These are phyloP conservation scores for Dendropsophus ebraccatus DNA, from an alignment of 2,113 vertebrate species.

Conservation along the genomic window DNA sequence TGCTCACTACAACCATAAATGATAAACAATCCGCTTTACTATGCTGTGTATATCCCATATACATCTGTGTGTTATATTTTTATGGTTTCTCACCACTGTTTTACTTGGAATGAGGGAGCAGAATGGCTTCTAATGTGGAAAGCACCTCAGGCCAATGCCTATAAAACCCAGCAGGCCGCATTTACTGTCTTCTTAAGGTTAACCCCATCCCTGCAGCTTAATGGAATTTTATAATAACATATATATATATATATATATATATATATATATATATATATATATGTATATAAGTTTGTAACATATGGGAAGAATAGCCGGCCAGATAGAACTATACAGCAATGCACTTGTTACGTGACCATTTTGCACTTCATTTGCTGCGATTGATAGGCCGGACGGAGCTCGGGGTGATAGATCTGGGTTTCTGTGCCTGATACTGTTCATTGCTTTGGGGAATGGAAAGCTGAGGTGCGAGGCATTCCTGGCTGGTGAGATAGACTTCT, in stretches of 20 bases:
- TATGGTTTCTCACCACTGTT: not conserved
- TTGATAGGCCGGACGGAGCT: not conserved
- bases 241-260: no score
- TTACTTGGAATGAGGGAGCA: constrained; percentile 9
- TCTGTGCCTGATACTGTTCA: not conserved
- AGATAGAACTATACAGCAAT: no score
- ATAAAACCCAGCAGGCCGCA: constrained; percentile 22
- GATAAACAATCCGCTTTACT: not conserved
- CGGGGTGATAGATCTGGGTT: not conserved
- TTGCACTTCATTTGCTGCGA: no score
- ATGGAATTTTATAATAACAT: no score
- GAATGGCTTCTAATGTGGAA: constrained; percentile 34
- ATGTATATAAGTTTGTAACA: no score
- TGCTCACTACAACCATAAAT: not conserved
- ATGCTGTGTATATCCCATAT: not conserved
- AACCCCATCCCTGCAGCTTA: not conserved
- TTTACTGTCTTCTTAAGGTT: constrained; percentile 6
- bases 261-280: no score
- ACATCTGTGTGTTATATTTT: no score
- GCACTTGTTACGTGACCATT: no score
- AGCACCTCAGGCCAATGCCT: not conserved
- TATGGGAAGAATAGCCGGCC: no score
- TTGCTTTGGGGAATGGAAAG: no score
- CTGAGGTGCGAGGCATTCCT: not conserved
- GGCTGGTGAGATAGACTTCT: not conserved